Evolutionary conservation across 2,888 invertebrate genomes (phyloP).

Genomic region (Adineta ricciae): DNA sequence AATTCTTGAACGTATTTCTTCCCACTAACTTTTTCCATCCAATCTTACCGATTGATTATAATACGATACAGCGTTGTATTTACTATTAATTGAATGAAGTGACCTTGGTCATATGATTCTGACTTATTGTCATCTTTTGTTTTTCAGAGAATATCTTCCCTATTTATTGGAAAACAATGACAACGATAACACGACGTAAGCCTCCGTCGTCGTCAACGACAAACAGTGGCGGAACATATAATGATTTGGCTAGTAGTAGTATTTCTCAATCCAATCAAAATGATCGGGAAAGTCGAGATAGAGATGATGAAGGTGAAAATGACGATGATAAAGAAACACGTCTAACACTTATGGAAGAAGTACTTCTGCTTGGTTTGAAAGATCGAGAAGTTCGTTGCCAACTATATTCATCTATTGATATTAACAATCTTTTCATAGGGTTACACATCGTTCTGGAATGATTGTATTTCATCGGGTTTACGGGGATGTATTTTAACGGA

Average conservation of each 20-base stretch:
- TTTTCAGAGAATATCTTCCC: too few relatives aligned
- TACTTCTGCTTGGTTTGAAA: constrained; percentile 87
- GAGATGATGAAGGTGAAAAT: constrained; percentile 16
- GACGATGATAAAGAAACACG: constrained; percentile 32
- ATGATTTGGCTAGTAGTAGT: neutral
- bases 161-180: neutral
- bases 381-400: constrained; percentile 76
- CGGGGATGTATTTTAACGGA: constrained; percentile 88
- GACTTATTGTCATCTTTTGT: too few relatives aligned
- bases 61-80: too few relatives aligned
- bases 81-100: too few relatives aligned
- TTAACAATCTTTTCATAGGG: constrained; percentile 40
- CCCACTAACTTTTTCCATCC: too few relatives aligned
- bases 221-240: neutral
- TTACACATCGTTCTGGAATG: constrained; percentile 88
- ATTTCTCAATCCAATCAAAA: neutral
- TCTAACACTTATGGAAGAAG: constrained; percentile 97
- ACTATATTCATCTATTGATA: neutral
- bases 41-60: too few relatives aligned
- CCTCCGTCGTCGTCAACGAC: neutral
- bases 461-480: constrained; percentile 96
- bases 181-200: neutral
- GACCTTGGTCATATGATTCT: too few relatives aligned
- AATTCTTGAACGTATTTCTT: too few relatives aligned
- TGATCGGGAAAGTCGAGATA: neutral